Conservation (phyloP, 2,797 vertebrate species). For the Coendou prehensilis region DNA sequence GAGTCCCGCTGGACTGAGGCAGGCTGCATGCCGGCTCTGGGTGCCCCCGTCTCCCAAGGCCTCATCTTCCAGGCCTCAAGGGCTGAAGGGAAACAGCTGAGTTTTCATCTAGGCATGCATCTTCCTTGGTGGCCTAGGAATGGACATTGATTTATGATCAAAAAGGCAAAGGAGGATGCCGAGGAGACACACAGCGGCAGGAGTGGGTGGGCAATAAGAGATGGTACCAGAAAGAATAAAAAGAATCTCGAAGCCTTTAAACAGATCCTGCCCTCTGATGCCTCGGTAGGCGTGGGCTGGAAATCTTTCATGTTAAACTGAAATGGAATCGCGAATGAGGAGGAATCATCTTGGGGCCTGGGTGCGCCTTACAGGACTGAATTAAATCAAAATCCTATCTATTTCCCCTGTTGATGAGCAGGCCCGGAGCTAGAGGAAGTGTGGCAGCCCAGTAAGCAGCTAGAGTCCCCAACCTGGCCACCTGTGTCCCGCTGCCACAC, state of each 20-base stretch:
- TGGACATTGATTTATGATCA: conserved; percentile 87
- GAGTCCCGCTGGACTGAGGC: fast-evolving
- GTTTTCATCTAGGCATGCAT: not conserved
- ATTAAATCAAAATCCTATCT: conserved; percentile 93
- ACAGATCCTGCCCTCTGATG: conserved; percentile 78
- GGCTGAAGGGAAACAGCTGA: not conserved
- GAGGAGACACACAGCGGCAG: not conserved
- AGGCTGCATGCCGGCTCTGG: not conserved
- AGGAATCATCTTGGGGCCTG: conserved; percentile 83
- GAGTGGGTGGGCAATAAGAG: not conserved
- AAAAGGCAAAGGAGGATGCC: conserved; percentile 65
- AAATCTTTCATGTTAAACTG: conserved; percentile 93
- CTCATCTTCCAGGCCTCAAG: not conserved
- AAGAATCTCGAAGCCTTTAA: conserved; percentile 83
- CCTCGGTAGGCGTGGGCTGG: conserved; percentile 77
- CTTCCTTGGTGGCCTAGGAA: not conserved
- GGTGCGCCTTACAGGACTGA: conserved; percentile 90
- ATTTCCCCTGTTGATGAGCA: conserved; percentile 93
- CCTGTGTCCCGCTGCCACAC: not conserved
- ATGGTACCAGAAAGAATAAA: conserved; percentile 82
- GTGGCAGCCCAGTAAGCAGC: conserved; percentile 80
- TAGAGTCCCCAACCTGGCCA: conserved; percentile 47
- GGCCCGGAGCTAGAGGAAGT: conserved; percentile 80
- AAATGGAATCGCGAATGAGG: conserved; percentile 94
- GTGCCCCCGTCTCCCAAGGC: fast-evolving